Evolutionary conservation across 2,113 vertebrate species (phyloP).

Genomic region (Himantopus leucocephalus): DNA sequence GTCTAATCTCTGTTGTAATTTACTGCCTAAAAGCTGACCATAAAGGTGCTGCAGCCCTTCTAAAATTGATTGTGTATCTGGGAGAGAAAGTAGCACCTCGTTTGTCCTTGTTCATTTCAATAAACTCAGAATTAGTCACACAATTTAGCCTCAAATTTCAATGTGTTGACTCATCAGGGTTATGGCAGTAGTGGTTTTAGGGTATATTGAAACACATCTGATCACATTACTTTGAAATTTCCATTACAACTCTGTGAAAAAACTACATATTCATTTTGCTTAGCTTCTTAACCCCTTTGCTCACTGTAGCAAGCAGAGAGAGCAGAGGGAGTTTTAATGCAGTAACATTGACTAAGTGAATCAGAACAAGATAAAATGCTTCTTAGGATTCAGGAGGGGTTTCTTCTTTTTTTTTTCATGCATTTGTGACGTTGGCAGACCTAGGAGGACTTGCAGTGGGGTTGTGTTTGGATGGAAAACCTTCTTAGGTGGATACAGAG

Average conservation of each 20-base stretch:
- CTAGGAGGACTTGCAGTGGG: neutral
- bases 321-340: neutral
- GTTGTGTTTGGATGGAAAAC: neutral
- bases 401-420: neutral
- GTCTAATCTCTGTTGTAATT: neutral
- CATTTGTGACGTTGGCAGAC: neutral
- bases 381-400: neutral
- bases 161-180: neutral
- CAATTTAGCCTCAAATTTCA: conserved; percentile 13
- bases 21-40: neutral
- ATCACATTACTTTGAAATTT: conserved; percentile 15
- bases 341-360: neutral
- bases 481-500: neutral
- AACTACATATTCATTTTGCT: neutral
- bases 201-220: conserved; percentile 29
- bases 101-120: conserved; percentile 62
- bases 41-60: neutral
- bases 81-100: neutral
- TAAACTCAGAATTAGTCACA: conserved; percentile 51
- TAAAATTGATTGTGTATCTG: neutral
- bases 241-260: neutral
- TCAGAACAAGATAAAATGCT: neutral
- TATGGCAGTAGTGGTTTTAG: neutral
- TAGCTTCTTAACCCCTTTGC: neutral
- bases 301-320: neutral